These are phyloP conservation scores for Aplidium turbinatum DNA, from an alignment of 23 tunicate species.

Conservation along the genomic window DNA sequence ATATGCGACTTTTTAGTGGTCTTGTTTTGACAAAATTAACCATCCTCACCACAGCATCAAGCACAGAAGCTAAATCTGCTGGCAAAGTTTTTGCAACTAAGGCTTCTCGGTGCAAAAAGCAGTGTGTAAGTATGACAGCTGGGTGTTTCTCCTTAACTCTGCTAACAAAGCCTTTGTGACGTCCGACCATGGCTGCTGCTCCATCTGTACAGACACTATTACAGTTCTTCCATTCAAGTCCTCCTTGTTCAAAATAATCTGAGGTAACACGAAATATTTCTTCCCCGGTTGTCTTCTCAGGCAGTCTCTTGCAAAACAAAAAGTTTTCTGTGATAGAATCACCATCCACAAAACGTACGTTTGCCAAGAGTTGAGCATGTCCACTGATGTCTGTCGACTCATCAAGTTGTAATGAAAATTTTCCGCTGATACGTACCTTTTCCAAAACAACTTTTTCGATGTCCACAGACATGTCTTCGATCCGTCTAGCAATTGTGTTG, in stretches of 20 bases:
- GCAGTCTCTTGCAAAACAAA: constrained; percentile 30
- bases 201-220: constrained; percentile 29
- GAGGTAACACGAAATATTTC: constrained; percentile 32
- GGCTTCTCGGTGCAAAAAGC: constrained; percentile 47
- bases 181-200: constrained; percentile 34
- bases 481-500: constrained; percentile 41
- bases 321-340: constrained; percentile 30
- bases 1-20: constrained; percentile 44
- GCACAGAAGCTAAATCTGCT: constrained; percentile 23
- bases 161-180: constrained; percentile 29
- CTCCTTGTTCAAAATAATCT: constrained; percentile 24
- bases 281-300: constrained; percentile 35
- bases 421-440: constrained; percentile 33
- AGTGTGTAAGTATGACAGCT: constrained; percentile 11
- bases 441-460: constrained; percentile 20
- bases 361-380: constrained; percentile 45
- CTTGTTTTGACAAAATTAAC: constrained; percentile 44
- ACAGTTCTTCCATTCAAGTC: constrained; percentile 33
- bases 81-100: constrained; percentile 42
- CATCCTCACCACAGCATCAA: constrained; percentile 13
- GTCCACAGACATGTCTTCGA: constrained; percentile 44
- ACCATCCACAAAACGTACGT: constrained; percentile 48
- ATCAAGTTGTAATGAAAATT: constrained; percentile 47
- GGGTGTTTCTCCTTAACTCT: constrained; percentile 16
- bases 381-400: constrained; percentile 41